A percentile compares a stretch with the other conserved stretches of the same genome.
Conservation (phyloP, 2,113 vertebrate species). For the Gambusia holbrooki region DNA sequence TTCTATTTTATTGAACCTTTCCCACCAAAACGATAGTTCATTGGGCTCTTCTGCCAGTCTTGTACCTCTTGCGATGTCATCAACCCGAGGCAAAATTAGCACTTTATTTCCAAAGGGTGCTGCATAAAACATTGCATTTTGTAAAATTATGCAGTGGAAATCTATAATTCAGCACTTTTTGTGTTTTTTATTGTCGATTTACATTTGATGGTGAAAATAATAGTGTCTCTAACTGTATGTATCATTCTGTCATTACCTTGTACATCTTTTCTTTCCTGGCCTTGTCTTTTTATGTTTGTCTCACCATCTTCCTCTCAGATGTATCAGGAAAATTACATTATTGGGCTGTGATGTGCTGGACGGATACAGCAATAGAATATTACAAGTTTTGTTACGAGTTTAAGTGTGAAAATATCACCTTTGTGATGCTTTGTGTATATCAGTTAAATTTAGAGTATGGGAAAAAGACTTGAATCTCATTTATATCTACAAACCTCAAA, state of each 20-base stretch:
- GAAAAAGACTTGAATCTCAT: not conserved
- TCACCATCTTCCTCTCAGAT: not conserved
- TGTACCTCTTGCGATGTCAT: not conserved
- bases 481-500: constrained; percentile 30
- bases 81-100: not conserved
- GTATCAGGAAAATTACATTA: not conserved
- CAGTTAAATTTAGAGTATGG: not conserved
- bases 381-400: not conserved
- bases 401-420: not conserved
- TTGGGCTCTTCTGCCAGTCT: not conserved
- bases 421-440: not conserved
- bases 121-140: not conserved
- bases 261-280: not conserved
- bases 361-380: not conserved
- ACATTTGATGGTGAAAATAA: not conserved
- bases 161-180: not conserved
- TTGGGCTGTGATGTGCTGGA: not conserved
- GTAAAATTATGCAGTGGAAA: not conserved
- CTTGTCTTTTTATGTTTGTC: not conserved
- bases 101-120: not conserved
- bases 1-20: not conserved
- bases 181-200: not conserved
- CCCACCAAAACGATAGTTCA: not conserved
- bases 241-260: not conserved
- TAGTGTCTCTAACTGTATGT: not conserved